Conservation (phyloP, 30 jellyfish, hydroid and myxozoan species). For the Cassiopea andromeda region DNA sequence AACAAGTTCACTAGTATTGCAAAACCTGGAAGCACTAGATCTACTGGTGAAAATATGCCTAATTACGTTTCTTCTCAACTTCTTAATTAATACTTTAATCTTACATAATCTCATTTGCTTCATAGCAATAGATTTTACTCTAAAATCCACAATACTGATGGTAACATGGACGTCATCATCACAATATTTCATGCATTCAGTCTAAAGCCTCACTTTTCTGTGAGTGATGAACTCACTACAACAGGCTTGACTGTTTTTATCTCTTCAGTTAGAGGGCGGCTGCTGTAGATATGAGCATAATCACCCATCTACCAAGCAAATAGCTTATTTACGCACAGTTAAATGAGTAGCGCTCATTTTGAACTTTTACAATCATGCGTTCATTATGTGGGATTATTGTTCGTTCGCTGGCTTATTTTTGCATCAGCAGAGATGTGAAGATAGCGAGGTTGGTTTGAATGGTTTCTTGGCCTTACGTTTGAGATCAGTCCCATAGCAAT, state of each 20-base stretch:
- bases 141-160: background rate
- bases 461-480: background rate
- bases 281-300: background rate
- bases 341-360: background rate
- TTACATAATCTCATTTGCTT: background rate
- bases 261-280: background rate
- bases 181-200: background rate
- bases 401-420: background rate
- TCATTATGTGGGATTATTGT: background rate
- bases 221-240: background rate
- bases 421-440: background rate
- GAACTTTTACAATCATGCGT: background rate
- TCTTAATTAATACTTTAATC: no score
- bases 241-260: background rate
- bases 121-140: background rate
- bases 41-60: no score
- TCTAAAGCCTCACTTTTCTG: background rate
- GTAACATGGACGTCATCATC: background rate
- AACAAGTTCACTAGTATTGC: no score
- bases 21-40: no score
- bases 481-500: background rate
- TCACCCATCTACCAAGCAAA: background rate
- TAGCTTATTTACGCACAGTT: background rate
- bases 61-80: no score
- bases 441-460: background rate